These are phyloP conservation scores for Apodemus agrarius DNA, from an alignment of 2,797 vertebrate species.

Conservation along the genomic window DNA sequence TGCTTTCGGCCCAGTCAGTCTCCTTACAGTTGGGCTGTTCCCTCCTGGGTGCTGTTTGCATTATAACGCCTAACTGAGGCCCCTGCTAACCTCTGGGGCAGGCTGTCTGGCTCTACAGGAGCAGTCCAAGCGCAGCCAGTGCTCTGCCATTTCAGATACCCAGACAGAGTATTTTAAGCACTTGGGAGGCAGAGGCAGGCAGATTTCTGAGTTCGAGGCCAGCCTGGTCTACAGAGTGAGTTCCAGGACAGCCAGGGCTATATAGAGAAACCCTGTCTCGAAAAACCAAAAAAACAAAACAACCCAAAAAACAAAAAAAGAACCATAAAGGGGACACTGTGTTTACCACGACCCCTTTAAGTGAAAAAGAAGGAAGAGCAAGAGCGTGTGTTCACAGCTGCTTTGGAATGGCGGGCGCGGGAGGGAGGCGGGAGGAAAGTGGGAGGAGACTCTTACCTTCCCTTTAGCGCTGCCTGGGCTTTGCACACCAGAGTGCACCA, in stretches of 20 bases:
- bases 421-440: neutral
- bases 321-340: neutral
- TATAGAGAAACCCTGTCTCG: too few relatives aligned
- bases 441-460: neutral
- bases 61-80: neutral
- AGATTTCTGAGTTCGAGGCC: too few relatives aligned
- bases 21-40: neutral
- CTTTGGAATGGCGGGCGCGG: neutral
- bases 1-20: neutral
- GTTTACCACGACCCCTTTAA: neutral
- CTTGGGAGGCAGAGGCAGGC: too few relatives aligned
- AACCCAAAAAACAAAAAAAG: too few relatives aligned
- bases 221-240: too few relatives aligned
- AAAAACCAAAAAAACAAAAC: too few relatives aligned
- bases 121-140: neutral
- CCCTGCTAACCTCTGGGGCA: neutral
- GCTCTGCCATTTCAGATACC: neutral
- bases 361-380: neutral
- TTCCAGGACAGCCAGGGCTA: too few relatives aligned
- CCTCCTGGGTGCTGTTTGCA: neutral
- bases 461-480: neutral
- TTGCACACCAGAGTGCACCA: neutral
- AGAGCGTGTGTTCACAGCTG: neutral
- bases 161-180: neutral
- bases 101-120: neutral